A percentile compares a stretch with the other conserved stretches of the same genome.
These are phyloP conservation scores for Brotula barbata DNA, from an alignment of 2,797 vertebrate species.

Conservation along the genomic window DNA sequence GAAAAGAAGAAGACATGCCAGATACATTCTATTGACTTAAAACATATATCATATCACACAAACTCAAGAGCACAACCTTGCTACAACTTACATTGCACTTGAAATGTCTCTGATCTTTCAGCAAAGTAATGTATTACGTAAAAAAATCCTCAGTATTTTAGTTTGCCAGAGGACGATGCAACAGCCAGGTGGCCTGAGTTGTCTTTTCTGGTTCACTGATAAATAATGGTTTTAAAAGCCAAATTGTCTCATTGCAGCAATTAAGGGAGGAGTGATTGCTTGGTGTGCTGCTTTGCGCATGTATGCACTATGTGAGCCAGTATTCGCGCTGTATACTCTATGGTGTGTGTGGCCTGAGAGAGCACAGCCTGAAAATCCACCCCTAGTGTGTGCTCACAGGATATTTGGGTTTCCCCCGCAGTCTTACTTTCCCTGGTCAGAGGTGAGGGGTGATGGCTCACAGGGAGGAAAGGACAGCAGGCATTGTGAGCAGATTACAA, in stretches of 20 bases:
- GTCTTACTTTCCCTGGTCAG: constrained; percentile 66
- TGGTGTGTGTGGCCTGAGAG: constrained; percentile 59
- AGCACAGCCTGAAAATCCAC: constrained; percentile 51
- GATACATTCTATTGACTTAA: constrained; percentile 2
- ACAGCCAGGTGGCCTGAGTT: constrained; percentile 38
- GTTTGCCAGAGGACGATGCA: constrained; percentile 31
- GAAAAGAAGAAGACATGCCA: background rate
- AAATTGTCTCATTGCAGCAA: constrained; percentile 38
- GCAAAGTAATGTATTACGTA: constrained; percentile 17
- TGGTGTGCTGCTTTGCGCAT: constrained; percentile 32
- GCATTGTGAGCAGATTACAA: constrained; percentile 78
- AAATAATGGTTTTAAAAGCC: constrained; percentile 48
- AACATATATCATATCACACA: constrained; percentile 12
- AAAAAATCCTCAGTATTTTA: constrained; percentile 32
- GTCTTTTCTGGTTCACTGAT: constrained; percentile 31
- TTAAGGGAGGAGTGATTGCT: constrained; percentile 21
- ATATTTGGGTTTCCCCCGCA: constrained; percentile 75
- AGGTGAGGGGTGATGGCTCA: constrained; percentile 76
- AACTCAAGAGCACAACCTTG: constrained; percentile 15
- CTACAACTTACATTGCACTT: constrained; percentile 25
- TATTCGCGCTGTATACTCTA: constrained; percentile 47
- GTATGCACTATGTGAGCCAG: constrained; percentile 37
- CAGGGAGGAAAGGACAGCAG: constrained; percentile 69
- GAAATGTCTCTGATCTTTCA: constrained; percentile 26
- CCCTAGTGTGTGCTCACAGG: constrained; percentile 70